Conservation (phyloP, 2,113 vertebrate genomes). For the Dicaeum eximium region DNA sequence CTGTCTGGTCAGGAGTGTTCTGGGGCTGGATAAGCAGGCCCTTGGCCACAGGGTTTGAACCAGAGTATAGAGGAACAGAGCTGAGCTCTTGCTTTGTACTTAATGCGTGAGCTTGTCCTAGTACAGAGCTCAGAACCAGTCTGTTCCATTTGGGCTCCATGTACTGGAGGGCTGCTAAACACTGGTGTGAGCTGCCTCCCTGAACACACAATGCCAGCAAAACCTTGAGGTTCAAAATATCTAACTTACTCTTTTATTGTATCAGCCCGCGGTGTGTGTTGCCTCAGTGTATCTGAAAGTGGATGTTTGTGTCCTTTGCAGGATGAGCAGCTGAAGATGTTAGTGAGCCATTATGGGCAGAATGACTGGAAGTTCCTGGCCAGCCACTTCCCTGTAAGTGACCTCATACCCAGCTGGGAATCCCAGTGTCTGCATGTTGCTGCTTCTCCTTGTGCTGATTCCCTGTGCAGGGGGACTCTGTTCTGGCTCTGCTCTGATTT, state of each 20-base stretch:
- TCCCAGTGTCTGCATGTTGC: background rate
- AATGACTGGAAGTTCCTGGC: slow-evolving; percentile 92
- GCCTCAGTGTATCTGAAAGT: background rate
- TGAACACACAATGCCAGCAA: background rate
- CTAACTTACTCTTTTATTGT: background rate
- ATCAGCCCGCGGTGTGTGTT: background rate
- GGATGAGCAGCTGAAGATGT: slow-evolving; percentile 87
- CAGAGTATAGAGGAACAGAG: background rate
- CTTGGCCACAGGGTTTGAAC: background rate
- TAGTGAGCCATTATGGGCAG: slow-evolving; percentile 86
- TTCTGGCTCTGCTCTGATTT: background rate
- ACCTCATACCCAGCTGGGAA: background rate
- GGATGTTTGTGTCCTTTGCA: slow-evolving; percentile 59
- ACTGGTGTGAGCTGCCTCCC: background rate
- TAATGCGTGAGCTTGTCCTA: background rate
- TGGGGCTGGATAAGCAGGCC: background rate
- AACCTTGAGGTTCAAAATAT: background rate
- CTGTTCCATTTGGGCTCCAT: rapidly evolving
- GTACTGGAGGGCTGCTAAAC: background rate
- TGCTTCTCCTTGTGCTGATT: background rate
- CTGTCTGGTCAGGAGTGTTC: background rate
- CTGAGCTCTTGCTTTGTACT: background rate
- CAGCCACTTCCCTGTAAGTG: slow-evolving; percentile 86
- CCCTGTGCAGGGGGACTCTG: background rate
- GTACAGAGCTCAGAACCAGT: background rate